Conservation (phyloP, 2,888 invertebrate species). For the Plemyria rubiginata region DNA sequence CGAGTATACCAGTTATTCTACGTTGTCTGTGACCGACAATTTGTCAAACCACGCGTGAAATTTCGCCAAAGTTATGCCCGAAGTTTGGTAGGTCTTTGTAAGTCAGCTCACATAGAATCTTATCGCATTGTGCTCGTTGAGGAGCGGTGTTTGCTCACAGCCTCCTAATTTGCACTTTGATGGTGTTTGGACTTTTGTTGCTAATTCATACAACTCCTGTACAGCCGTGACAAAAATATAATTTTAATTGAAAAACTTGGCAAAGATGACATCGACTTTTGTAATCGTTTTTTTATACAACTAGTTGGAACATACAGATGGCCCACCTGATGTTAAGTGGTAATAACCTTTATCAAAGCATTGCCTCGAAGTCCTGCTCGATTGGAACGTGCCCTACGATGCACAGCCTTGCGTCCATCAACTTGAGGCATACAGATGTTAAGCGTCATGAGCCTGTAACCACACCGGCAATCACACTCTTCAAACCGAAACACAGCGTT, state of each 20-base stretch:
- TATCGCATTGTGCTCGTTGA: slow-evolving; percentile 33
- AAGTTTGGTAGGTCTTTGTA: slow-evolving; percentile 42
- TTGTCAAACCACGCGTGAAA: slow-evolving; percentile 47
- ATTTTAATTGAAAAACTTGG: neutral
- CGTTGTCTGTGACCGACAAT: slow-evolving; percentile 29
- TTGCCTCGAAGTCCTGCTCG: too few species aligned
- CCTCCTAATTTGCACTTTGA: slow-evolving; percentile 31
- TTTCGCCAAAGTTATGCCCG: slow-evolving; percentile 41
- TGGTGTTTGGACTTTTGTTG: slow-evolving; percentile 19
- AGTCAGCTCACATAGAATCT: slow-evolving; percentile 29
- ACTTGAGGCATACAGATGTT: too few species aligned
- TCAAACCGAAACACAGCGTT: too few species aligned
- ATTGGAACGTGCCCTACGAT: too few species aligned
- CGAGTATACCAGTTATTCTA: slow-evolving; percentile 10
- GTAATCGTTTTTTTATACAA: too few species aligned
- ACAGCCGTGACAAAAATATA: neutral
- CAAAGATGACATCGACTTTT: neutral
- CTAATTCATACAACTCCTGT: neutral
- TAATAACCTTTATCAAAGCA: too few species aligned
- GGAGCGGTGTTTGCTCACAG: slow-evolving; percentile 30
- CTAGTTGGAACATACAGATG: too few species aligned
- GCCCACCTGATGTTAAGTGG: too few species aligned
- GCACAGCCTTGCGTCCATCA: too few species aligned
- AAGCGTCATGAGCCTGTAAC: too few species aligned
- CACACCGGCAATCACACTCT: too few species aligned